Base-by-base conservation (phyloP, 2,797 vertebrate species). In the Lindbergichthys nudifrons region DNA sequence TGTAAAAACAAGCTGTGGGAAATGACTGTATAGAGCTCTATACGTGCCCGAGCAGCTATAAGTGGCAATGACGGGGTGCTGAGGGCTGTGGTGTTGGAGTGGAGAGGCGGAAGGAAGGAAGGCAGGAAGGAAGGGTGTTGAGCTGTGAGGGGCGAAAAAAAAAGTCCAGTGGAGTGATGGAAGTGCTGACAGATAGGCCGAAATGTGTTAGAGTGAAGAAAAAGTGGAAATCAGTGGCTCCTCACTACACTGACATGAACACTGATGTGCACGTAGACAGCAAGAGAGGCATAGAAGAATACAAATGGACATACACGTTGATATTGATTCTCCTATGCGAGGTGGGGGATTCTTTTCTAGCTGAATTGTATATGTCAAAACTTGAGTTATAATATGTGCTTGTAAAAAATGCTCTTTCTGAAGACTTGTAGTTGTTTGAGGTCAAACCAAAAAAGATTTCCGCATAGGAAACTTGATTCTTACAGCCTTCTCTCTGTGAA, bases 1-100 rank as follows among this genome's bases (percentile, higher is more conserved):
- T 10, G 45, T 11, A 61, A 50, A 72, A 56, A 26, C 23, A 58
- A 52, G 23, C 23, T 4, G 42, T 57, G 69, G 81, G 68, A 86
- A 81, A 83, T 80, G 69, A 84, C 47, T 70, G 66, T 75, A 77
- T 75, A 18, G 75, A 5, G 54, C 56, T 65, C 47, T 82, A 77
- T 77, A 82, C 75, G 79, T 67, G 82, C 75, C 69, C 6, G 30
- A 65, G 77, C 76, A 78, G 62, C 68, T 73, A 23, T 61, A 72
- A 83, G 79, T 59, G 80, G 76, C 50, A 43, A 30, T 73, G 84
- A 74, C 43, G 46, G 66, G 62, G 65, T 80, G 82, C 65, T 0
- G 59, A 77, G 56, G 72, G 77, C 70, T 62, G 78, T 56, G 48
- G 77, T 57, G 81, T 74, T 63, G 36, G 26, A 68, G 56, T 4